phyloP scores from a whole-genome alignment of 2,888 invertebrate genomes.

The Hylaea fasciaria region DNA sequence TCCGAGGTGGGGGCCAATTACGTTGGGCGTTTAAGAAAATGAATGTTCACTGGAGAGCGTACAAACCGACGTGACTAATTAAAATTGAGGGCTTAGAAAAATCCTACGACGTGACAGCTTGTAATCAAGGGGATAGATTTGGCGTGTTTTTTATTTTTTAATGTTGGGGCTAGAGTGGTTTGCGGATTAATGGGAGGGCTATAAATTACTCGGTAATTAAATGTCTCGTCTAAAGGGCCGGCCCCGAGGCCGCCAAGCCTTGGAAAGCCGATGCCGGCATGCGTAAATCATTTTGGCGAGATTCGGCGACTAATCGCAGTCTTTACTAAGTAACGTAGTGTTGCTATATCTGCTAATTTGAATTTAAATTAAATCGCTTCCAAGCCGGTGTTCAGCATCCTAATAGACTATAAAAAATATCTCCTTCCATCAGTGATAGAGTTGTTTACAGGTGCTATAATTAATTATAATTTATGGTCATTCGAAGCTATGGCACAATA shows the following conservation, averaged over 20 bases:
- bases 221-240: constrained; percentile 63
- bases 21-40: constrained; percentile 78
- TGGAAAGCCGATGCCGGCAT: constrained; percentile 46
- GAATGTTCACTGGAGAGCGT: constrained; percentile 69
- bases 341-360: constrained; percentile 13
- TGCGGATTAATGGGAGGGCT: constrained; percentile 73
- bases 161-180: constrained; percentile 65
- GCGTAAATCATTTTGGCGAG: constrained; percentile 53
- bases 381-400: no score
- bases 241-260: constrained; percentile 33
- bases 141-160: constrained; percentile 59
- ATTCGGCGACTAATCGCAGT: constrained; percentile 43
- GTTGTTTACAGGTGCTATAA: no score
- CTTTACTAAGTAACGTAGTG: constrained; percentile 8
- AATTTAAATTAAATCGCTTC: constrained; percentile 16
- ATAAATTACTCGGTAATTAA: constrained; percentile 82
- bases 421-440: no score
- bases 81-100: constrained; percentile 81
- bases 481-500: no score
- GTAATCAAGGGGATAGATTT: constrained; percentile 83
- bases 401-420: no score
- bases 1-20: constrained; percentile 82
- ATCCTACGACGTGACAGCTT: constrained; percentile 83
- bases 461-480: no score
- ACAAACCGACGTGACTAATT: constrained; percentile 78